Base-by-base conservation (phyloP, 2,113 vertebrate species). In the Tragulus kanchil region DNA sequence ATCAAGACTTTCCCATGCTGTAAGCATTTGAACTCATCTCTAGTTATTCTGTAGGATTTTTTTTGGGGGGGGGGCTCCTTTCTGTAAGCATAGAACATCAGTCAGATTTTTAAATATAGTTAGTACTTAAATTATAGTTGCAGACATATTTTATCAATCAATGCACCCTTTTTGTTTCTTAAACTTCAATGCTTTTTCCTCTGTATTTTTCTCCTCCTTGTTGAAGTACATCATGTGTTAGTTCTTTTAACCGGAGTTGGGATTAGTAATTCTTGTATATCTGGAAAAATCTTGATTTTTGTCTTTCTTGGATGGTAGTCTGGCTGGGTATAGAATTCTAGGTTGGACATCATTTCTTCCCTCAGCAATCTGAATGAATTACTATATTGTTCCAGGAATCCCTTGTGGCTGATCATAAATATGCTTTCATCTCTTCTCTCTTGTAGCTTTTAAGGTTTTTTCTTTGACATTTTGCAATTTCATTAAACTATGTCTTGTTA, bases 21-120 rank as follows among this genome's bases (percentile, higher is more conserved):
- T 36, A 67, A 84, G 5, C 54, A 19, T 0, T 0, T 10, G 11
- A 73, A 16, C 48, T 45, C 1, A 13, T 6, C 58, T 15, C 25
- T 79, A 69, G 26, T n/a, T 42, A 54, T 21, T 26, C 15, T 14
- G 2, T 2, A 17, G 42, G 25, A 12, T 77, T 50, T 3, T 59
- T 85, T 56, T 81, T 45, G 36, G 36, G 36, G 36, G n/a, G 36
- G 36, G 36, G 36, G 26, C 7, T 61, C 36, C 10, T 52, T 88
- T 58, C n/a, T 19, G 1, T 58, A 36, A 56, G 26, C 36, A 21
- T 59, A 11, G 28, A 59, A 67, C 21, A 6, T 28, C n/a, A 67
- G 50, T 13, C 15, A 14, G 28, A 21, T 67, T 67, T 58, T 65
- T 8, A 45, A 54, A 48, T 64, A 26, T 59, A 48, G 58, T 52